These are phyloP conservation scores for Ceratitis capitata DNA, from an alignment of 1,140 invertebrate species.

Conservation along the genomic window DNA sequence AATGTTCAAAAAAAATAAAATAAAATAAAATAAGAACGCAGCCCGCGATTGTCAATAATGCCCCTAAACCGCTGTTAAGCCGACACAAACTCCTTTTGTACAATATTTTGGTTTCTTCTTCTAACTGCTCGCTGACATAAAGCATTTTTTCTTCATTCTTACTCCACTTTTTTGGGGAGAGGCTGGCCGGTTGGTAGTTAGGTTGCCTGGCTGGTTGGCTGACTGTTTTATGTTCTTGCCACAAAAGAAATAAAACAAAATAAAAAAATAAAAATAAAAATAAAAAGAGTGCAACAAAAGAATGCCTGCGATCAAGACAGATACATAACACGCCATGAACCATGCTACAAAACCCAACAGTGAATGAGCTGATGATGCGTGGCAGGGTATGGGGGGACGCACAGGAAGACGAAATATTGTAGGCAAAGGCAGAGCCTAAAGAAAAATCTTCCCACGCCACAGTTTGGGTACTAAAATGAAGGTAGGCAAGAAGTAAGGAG, in stretches of 20 bases:
- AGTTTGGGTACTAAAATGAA: conserved; percentile 49
- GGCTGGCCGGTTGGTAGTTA: neutral
- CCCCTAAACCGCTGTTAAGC: neutral
- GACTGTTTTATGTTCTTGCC: neutral
- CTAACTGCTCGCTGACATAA: neutral
- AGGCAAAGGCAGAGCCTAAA: neutral
- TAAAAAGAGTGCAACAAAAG: neutral
- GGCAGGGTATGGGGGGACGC: neutral
- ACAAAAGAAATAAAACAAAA: neutral
- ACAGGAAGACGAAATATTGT: neutral
- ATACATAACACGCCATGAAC: neutral
- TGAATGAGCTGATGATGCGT: neutral
- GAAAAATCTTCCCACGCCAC: conserved; percentile 65
- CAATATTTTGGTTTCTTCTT: neutral
- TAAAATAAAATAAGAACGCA: neutral
- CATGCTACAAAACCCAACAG: neutral
- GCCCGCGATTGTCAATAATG: neutral
- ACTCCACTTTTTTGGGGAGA: conserved; percentile 18
- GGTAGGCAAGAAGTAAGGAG: neutral
- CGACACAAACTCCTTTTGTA: neutral
- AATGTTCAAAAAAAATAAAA: neutral
- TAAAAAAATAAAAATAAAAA: neutral
- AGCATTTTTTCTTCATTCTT: neutral
- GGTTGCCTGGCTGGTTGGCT: too few species aligned
- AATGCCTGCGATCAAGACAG: conserved; percentile 7